These are phyloP conservation scores for Desoria tigrina DNA, from an alignment of 2,888 invertebrate genomes.

Conservation along the genomic window DNA sequence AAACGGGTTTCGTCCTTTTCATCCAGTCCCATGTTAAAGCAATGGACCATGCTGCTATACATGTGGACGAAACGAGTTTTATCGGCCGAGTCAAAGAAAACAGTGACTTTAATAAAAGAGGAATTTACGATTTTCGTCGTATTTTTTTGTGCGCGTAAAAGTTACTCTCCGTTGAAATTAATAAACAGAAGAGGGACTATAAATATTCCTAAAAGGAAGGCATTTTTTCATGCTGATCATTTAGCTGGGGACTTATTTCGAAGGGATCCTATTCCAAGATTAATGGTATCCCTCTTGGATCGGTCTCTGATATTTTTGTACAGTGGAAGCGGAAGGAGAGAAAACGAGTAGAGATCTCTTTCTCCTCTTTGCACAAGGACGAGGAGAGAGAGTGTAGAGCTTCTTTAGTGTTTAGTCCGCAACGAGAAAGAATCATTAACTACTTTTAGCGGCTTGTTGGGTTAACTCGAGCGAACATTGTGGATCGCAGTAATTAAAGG, in stretches of 20 bases:
- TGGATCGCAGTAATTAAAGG: constrained; percentile 53
- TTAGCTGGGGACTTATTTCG: no score
- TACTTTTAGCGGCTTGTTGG: constrained; percentile 51
- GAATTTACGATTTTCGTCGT: no score
- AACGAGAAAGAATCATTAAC: constrained; percentile 51
- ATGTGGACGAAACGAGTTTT: no score
- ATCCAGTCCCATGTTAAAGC: no score
- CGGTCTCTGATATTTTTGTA: background rate
- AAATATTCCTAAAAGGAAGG: constrained; percentile 7
- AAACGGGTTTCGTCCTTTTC: no score
- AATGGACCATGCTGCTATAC: no score
- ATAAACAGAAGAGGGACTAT: no score
- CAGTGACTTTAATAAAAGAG: no score
- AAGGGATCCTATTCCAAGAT: background rate
- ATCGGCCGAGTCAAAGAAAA: no score
- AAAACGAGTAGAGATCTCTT: constrained; percentile 15
- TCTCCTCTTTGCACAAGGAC: constrained; percentile 16
- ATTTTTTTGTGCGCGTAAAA: no score
- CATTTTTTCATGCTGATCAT: no score
- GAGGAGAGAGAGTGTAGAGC: constrained; percentile 15
- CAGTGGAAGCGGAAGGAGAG: constrained; percentile 8
- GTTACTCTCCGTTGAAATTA: no score
- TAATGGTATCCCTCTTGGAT: background rate
- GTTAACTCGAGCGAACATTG: constrained; percentile 49
- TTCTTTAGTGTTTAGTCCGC: constrained; percentile 39